Evolutionary conservation across 2,797 vertebrate genomes (phyloP), one percentile per base, ranked within the genome.

Genomic region (Xenentodon cancila): DNA sequence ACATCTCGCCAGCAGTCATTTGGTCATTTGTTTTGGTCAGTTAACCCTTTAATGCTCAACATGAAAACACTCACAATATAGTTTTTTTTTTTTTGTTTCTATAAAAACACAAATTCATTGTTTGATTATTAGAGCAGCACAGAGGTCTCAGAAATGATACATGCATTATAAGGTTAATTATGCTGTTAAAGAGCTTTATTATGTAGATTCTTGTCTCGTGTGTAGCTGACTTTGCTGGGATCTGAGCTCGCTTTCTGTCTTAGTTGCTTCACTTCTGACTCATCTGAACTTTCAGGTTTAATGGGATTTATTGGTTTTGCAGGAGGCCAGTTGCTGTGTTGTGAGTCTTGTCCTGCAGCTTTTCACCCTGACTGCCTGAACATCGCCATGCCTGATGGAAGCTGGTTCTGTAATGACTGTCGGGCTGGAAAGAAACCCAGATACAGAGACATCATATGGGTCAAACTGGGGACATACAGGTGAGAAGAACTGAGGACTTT

Each of bases 361-460:
- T 99, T 99, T 85, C 98, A 99, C 77, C 97, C 97, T 0, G 98
- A 99, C 88, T 99, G 98, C 74, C 85, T 99, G 46, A 97, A 94
- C 90, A 99, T 99, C 16, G 94, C 96, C 12, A 99, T 98, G 97
- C 98, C 97, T 0, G 97, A 98, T 0, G 97, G 97, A 63, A 99
- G 96, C 94, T 99, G 97, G 97, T 99, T 96, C 90, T 99, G 97
- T 90, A 98, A 97, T 0, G 98, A 99, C 90, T 99, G 97, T 85
- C 91, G 95, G 50, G 94, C 94, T 0, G 97, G 97, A 42, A 99
- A 99, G 90, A 97, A 96, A 80, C 96, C 97, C 52, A 97, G 92
- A 78, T 98, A 96, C 90, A 93, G 95, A 70, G 98, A 99, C 82
- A 94, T 99, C 72, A 96, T 99, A 85, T 99, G 98, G 97, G 98